phyloP scores from a whole-genome alignment of 2,888 invertebrate genomes.

The Euplagia quadripunctaria region DNA sequence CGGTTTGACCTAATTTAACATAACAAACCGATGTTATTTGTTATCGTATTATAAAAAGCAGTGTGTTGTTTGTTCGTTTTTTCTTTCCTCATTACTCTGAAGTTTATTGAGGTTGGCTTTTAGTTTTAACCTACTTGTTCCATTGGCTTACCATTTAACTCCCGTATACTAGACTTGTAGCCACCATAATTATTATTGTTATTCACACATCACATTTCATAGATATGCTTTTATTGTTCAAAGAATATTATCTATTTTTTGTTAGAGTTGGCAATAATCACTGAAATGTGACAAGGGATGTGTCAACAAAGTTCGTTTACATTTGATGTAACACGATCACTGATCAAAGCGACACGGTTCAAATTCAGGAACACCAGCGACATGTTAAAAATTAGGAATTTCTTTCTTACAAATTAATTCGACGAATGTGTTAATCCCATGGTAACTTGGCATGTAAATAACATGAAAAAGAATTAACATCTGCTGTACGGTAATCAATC shows the following conservation, averaged over 20 bases:
- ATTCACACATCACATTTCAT: neutral
- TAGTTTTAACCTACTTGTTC: no score
- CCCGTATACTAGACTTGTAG: no score
- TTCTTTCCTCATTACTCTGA: no score
- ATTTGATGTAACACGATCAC: constrained; percentile 14
- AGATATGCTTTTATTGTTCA: neutral
- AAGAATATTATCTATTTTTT: neutral
- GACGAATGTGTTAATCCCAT: neutral
- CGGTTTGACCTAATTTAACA: no score
- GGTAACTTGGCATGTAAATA: neutral
- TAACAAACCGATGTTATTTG: no score
- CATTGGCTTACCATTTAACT: no score
- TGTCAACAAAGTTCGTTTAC: neutral
- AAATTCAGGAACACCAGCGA: neutral
- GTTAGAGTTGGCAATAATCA: constrained; percentile 2
- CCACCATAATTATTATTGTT: no score
- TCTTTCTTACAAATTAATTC: neutral
- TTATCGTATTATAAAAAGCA: no score
- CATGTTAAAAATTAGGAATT: neutral
- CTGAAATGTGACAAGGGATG: neutral
- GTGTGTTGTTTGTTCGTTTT: no score
- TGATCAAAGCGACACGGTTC: constrained; percentile 2
- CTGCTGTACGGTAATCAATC: neutral
- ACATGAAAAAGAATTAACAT: neutral
- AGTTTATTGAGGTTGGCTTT: no score